phyloP scores from a whole-genome alignment of 2,113 vertebrate species.

The Lanius ludovicianus region DNA sequence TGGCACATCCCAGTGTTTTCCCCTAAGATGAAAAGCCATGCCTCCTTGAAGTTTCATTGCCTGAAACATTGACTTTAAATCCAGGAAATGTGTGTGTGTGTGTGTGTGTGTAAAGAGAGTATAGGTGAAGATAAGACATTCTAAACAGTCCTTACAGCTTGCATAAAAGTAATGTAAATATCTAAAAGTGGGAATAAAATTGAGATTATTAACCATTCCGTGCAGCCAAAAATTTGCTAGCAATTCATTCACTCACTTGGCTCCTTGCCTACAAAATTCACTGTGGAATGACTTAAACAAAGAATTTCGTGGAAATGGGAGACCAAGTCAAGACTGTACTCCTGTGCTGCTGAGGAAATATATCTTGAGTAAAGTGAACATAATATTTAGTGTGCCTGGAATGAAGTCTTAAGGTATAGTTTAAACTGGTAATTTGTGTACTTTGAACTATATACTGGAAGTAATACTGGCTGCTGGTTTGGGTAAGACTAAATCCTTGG shows the following conservation, averaged over 20 bases:
- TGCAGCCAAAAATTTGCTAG: neutral
- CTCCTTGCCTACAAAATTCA: neutral
- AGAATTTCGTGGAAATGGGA: neutral
- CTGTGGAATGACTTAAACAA: neutral
- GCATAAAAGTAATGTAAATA: neutral
- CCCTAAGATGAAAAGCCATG: neutral
- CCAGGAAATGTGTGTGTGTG: neutral
- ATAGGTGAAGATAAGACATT: neutral
- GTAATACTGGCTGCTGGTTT: neutral
- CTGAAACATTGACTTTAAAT: neutral
- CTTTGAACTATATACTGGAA: conserved; percentile 6
- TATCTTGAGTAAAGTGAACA: neutral
- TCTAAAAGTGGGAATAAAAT: neutral
- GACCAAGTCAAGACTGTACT: neutral
- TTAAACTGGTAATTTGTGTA: neutral
- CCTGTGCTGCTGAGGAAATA: neutral
- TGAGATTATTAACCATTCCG: neutral
- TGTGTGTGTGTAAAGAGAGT: neutral
- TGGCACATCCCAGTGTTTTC: neutral
- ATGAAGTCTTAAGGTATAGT: neutral
- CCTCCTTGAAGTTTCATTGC: neutral
- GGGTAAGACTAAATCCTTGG: neutral
- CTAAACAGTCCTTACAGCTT: neutral
- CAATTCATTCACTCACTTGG: neutral
- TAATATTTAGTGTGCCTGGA: neutral